These are phyloP conservation scores for Eilema depressum DNA, from an alignment of 2,888 invertebrate species.

Conservation along the genomic window DNA sequence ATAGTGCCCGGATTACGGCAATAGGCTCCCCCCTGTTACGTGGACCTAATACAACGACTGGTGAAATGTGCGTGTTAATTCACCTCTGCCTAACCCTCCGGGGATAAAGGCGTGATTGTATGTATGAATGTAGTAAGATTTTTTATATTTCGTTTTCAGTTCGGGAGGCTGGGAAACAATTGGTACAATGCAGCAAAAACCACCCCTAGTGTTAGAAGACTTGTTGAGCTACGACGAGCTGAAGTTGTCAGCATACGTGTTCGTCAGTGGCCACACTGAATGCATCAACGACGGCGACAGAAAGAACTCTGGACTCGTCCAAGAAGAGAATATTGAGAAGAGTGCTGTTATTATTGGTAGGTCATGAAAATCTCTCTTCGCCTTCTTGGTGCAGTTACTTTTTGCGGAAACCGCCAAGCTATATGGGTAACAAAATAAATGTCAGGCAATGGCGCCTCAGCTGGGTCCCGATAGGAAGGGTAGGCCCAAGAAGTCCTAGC, in stretches of 20 bases:
- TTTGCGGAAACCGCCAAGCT: too few species aligned
- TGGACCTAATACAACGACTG: too few species aligned
- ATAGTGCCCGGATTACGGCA: too few species aligned
- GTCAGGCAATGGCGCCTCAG: too few species aligned
- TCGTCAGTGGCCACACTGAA: conserved; percentile 86
- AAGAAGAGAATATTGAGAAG: conserved; percentile 74
- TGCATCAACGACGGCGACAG: conserved; percentile 88
- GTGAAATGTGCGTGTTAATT: too few species aligned
- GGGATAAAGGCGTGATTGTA: too few species aligned
- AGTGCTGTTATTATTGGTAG: conserved; percentile 80
- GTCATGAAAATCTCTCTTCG: background rate
- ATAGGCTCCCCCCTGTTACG: too few species aligned
- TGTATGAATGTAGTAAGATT: too few species aligned
- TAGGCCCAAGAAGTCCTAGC: too few species aligned
- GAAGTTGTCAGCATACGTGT: conserved; percentile 87
- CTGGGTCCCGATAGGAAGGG: too few species aligned
- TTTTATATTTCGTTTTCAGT: conserved; percentile 49
- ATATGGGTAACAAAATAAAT: too few species aligned
- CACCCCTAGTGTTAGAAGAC: conserved; percentile 83
- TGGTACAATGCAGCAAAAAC: conserved; percentile 85
- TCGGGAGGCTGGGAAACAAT: conserved; percentile 87
- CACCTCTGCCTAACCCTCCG: too few species aligned
- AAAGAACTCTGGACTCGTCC: conserved; percentile 80
- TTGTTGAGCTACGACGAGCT: conserved; percentile 89
- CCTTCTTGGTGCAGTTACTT: background rate